Evolutionary conservation across 2,113 vertebrate genomes (phyloP), one percentile per base, ranked within the genome.

Genomic region (Circaetus cinerascens): DNA sequence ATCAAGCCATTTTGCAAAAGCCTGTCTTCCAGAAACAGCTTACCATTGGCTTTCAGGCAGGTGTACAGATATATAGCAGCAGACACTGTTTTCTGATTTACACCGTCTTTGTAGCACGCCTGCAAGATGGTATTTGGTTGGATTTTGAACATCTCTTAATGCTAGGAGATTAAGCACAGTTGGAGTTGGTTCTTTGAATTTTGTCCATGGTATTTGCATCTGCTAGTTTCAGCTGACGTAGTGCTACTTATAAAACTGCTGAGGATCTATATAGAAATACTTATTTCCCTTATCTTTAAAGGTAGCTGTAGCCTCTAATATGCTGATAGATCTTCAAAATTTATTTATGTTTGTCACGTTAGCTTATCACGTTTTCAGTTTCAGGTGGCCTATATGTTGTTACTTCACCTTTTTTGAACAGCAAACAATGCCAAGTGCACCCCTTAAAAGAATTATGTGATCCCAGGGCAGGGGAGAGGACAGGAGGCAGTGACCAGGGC

Each of bases 71-170:
- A 15, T 4, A 30, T 13, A 30, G 68, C 55, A 84, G 76, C 59
- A 89, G 60, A 25, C 17, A 2, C 55, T 20, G 4, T 23, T 15
- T 56, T 46, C 81, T 72, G 77, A 13, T 38, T 75, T 20, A 62
- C 22, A 9, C 60, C 3, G 0, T 34, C 56, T 11, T 23, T 1
- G 0, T 40, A 69, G 56, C 19, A 26, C 0, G 0, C 26, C 71
- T 92, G 73, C 43, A 43, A 30, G 60, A 67, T 18, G 48, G 13
- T 40, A 12, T 68, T 59, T 0, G 4, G 32, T 38, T 84, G 63
- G 55, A 51, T 51, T 77, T 46, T 71, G 27, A 64, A 15, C 21
- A 38, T 50, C 36, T 87, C n/a, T 36, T 53, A 57, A 66, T 56
- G 66, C 45, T 41, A 15, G 51, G 45, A 69, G 56, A n/a, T 53